Evolutionary conservation across 2,888 invertebrate species (phyloP), one percentile per base, ranked within the genome.

Genomic region (Pandemis cinnamomeana): DNA sequence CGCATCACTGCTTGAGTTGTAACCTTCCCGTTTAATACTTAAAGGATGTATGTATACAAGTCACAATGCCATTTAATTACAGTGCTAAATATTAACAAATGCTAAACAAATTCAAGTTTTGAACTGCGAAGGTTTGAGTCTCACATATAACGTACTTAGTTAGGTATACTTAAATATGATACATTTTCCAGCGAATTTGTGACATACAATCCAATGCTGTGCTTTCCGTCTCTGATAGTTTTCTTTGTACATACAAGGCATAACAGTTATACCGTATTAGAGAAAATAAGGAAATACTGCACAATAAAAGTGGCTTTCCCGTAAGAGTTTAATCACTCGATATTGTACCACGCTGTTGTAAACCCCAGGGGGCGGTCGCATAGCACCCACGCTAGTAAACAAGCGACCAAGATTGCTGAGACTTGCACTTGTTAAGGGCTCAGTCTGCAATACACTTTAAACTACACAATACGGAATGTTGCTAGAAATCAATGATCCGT

Each of bases 261-360:
- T 46, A 46, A 8, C 53, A 20, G 20, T 55, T 2, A 55, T 15
- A 15, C 20, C 8, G 7, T 3, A 55, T 15, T 7, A 60, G 7
- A n/a, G 61, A 61, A n/a, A 41, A 61, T n/a, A 41, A 7, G 20
- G n/a, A 13, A 41, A 61, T 41, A n/a, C 36, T 44, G 58, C 61
- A 44, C 63, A 63, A 68, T 68, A 51, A 68, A 72, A 68, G 67
- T 71, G 67, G 72, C 46, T 53, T 63, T 41, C 55, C 15, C 7
- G n/a, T 41, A 44, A 63, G 62, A 36, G 67, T 68, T 72, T 68
- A 72, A 72, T 72, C 67, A 68, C 62, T 46, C 67, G 53, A 67
- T 62, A 67, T 63, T 67, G 62, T 58, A 41, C 41, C 64, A 41
- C 72, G 44, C 61, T 67, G 44, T 51, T 63, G 67, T 44, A 36